These are phyloP conservation scores for Chroicocephalus ridibundus DNA, from an alignment of 2,113 vertebrate genomes.

Conservation along the genomic window DNA sequence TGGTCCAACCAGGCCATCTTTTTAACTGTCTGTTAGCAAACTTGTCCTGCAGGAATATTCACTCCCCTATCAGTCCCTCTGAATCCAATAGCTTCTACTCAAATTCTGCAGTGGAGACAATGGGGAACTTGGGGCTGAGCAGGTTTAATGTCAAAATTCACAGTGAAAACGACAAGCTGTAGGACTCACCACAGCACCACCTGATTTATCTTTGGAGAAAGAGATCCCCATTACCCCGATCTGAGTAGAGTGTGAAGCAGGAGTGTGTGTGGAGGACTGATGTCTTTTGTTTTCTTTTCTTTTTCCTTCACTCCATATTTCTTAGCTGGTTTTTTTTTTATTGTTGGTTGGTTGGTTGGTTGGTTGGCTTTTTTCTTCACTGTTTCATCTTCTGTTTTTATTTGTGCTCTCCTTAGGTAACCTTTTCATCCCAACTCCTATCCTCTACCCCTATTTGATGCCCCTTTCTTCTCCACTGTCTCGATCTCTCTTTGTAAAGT, in stretches of 20 bases:
- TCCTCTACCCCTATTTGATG: not conserved
- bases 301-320: not conserved
- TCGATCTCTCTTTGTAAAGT: not conserved
- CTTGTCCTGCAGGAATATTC: not conserved
- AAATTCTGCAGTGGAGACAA: not conserved
- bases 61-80: not conserved
- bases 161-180: not conserved
- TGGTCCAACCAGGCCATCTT: not conserved
- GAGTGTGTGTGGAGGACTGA: not conserved
- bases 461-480: not conserved
- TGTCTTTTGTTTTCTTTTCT: not conserved
- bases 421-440: not conserved
- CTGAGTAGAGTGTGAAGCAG: not conserved
- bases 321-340: not conserved
- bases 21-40: not conserved
- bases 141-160: not conserved
- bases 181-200: not conserved
- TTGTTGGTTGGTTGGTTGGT: not conserved
- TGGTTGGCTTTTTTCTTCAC: not conserved
- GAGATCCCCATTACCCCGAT: not conserved
- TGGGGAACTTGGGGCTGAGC: not conserved
- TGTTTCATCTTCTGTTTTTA: not conserved
- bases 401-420: not conserved
- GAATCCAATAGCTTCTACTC: not conserved
- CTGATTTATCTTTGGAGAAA: not conserved